Evolutionary conservation across 2,797 vertebrate genomes (phyloP), one percentile per base, ranked within the genome.

Genomic region (Kryptopterus vitreolus): DNA sequence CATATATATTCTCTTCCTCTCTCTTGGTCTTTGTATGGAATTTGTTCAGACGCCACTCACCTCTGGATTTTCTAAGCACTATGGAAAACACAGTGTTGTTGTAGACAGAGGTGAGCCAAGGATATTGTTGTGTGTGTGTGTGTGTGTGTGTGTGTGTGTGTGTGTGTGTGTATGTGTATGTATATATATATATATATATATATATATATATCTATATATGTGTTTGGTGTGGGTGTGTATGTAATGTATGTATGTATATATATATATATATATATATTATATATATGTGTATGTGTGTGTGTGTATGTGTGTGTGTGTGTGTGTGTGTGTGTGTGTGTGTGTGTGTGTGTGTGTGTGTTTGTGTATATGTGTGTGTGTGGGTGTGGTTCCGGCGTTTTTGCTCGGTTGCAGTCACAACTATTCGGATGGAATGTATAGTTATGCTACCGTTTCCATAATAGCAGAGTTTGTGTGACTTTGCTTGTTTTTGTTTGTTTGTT

Each of bases 21-120:
- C 55, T 57, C 33, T 65, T 38, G 33, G 48, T 77, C 87, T 66
- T 71, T 68, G 55, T 79, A 57, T 71, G 77, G 68, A 69, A 79
- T 62, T 79, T 62, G 68, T 59, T 46, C 43, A 68, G 77, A 71
- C 68, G 68, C 68, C 61, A 57, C 46, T 61, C 55, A 61, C 68
- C 38, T 79, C 53, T 48, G 38, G 68, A 79, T 71, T 66, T 78
- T 62, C n/a, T 59, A 35, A 50, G 20, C 68, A 33, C 57, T 71
- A 69, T 61, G 77, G 77, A 61, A n/a, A 61, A 61, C 77, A 52
- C 22, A 69, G n/a, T n/a, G n/a, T 18, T 24, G 9, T 69, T 57
- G 35, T 68, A 68, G 63, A 13, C 76, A 78, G 76, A 78, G 76
- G 76, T 78, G 76, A 78, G 76, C 76, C 52, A 43, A 16, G 26